phyloP scores from a whole-genome alignment of 2,113 vertebrate species.

The Oxygymnocypris stewartii region DNA sequence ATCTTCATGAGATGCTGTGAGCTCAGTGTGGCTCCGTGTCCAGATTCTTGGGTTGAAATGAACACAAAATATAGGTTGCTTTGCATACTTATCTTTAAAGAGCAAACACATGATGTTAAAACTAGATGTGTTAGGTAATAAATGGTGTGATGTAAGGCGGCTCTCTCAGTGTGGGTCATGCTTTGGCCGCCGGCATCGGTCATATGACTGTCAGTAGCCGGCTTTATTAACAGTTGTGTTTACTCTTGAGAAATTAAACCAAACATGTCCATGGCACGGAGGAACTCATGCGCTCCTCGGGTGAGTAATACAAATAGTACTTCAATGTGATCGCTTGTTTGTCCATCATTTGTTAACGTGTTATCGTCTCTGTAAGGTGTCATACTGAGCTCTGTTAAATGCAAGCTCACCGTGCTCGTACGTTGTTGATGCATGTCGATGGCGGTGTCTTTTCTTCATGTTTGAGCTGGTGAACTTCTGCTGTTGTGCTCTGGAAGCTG shows the following conservation, averaged over 20 bases:
- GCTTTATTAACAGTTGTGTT: neutral
- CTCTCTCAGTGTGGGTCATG: neutral
- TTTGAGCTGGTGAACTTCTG: neutral
- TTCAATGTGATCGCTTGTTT: neutral
- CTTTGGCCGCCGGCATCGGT: neutral
- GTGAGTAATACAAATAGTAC: conserved; percentile 30
- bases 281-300: conserved; percentile 45
- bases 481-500: neutral
- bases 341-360: neutral
- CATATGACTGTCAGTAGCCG: neutral
- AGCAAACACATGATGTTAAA: too few species aligned
- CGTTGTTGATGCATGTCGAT: neutral
- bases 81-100: neutral
- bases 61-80: neutral
- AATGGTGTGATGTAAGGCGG: too few species aligned
- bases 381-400: neutral
- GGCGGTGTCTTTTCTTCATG: neutral
- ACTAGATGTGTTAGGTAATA: too few species aligned
- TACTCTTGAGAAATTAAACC: neutral
- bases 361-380: neutral
- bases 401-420: neutral
- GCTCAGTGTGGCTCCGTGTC: too few species aligned
- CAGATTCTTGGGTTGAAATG: too few species aligned
- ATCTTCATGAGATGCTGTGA: neutral
- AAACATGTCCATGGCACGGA: conserved; percentile 37